phyloP scores from a whole-genome alignment of 2,113 vertebrate species.

The Sylvicapra grimmia region DNA sequence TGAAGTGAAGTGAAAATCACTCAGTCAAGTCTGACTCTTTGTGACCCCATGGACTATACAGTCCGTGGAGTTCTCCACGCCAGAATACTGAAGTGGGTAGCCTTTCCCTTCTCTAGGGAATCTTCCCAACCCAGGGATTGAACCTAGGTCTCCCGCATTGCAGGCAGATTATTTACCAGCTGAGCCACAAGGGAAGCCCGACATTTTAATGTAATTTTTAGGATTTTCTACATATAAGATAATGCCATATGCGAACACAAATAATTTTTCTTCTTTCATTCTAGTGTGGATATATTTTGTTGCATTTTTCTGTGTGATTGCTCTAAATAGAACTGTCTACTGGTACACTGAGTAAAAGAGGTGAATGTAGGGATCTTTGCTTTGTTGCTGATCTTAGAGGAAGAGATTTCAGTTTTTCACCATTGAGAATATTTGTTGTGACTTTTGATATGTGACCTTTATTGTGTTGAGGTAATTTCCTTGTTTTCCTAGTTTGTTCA shows the following conservation, averaged over 20 bases:
- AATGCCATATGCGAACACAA: neutral
- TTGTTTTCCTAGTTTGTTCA: neutral
- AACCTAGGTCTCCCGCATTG: neutral
- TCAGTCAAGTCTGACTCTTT: neutral
- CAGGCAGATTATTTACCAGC: neutral
- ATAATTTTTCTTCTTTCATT: neutral
- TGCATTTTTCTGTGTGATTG: neutral
- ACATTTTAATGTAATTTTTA: neutral
- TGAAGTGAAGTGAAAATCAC: neutral
- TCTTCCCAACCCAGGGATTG: neutral
- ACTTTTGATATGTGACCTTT: neutral
- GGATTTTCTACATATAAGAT: neutral
- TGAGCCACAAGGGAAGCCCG: neutral
- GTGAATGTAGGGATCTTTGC: neutral
- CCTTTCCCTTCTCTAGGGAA: neutral
- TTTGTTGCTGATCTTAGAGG: neutral
- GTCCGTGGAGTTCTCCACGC: neutral
- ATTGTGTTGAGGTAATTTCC: neutral
- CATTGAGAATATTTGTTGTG: neutral
- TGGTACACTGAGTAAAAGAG: neutral
- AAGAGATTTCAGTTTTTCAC: neutral
- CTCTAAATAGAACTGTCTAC: neutral
- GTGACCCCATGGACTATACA: neutral
- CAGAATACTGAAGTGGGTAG: neutral
- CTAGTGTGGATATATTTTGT: neutral